Base-by-base conservation (phyloP, 1,140 invertebrate species). In the Cotesia vestalis region DNA sequence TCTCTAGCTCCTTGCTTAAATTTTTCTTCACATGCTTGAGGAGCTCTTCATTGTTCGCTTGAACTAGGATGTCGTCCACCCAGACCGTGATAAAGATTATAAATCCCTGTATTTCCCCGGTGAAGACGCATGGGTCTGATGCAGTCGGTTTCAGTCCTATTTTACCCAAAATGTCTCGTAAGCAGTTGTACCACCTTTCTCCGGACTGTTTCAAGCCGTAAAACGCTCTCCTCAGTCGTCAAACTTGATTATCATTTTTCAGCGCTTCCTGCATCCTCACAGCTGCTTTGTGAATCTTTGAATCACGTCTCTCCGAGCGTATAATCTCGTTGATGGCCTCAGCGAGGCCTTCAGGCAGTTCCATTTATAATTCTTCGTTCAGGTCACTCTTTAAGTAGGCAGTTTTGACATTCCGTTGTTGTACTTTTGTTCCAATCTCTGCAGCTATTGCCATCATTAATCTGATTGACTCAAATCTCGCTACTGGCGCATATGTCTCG, bases 151-250 rank as follows among this genome's bases (percentile, higher is more conserved):
- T 40, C 38, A 4, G 4, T 40, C 38, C 38, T 5, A 40, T 40
- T 17, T 51, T 46, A 17, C 52, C 66, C 35, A 79, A 70, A 11
- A 69, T 63, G n/a, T 62, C 5, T 34, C 53, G 55, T 35, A 83
- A 73, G 66, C 68, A 77, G 4, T 77, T 51, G 64, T 85, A 78
- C 83, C 83, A 85, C 3, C 38, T 46, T 35, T 79, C 46, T 46
- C 79, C 77, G 8, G 84, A 75, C 71, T 86, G 83, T 69, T 76
- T 76, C 20, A 82, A 72, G 4, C 78, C 80, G 75, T 84, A 86
- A 0, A 85, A n/a, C 14, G 72, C 75, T 35, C 76, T 77, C 14
- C 73, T 77, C 8, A 84, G 71, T 57, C 61, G 46, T 36, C 80
- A 84, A 35, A 81, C 77, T 17, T 59, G 12, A 72, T 76, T 66